These are phyloP conservation scores for Drosophila longiperda DNA, from an alignment of 2,888 invertebrate genomes.

Conservation along the genomic window DNA sequence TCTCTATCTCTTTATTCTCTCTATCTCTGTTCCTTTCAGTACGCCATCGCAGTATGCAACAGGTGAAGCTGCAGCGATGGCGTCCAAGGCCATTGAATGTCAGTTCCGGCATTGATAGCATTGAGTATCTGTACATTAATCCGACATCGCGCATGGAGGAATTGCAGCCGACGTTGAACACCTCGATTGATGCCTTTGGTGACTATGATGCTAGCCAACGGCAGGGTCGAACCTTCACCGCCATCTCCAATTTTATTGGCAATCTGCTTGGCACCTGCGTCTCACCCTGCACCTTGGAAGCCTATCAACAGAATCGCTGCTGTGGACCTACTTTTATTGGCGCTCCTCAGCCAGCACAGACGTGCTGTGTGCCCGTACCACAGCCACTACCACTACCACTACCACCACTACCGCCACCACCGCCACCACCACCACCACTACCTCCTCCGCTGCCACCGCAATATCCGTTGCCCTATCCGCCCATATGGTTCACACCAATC, in stretches of 20 bases:
- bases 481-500: conserved; percentile 62
- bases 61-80: conserved; percentile 50
- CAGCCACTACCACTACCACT: conserved; percentile 19
- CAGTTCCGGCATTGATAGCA: conserved; percentile 23
- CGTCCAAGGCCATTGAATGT: conserved; percentile 33
- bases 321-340: conserved; percentile 58
- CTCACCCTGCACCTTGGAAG: conserved; percentile 76
- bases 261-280: conserved; percentile 64
- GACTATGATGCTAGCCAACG: conserved; percentile 63
- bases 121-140: conserved; percentile 50
- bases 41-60: conserved; percentile 53
- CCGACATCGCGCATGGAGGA: conserved; percentile 59
- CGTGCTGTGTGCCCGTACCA: conserved; percentile 39
- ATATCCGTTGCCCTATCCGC: conserved; percentile 40
- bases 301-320: conserved; percentile 73
- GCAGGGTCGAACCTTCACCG: conserved; percentile 70
- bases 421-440: conserved; percentile 16
- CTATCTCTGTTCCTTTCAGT: conserved; percentile 25
- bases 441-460: conserved; percentile 41
- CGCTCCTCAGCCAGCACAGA: conserved; percentile 38
- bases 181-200: conserved; percentile 70
- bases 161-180: conserved; percentile 46
- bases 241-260: conserved; percentile 70
- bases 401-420: conserved; percentile 24
- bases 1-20: too few species aligned